Base-by-base conservation (phyloP, 2,113 vertebrate species). In the Oxyura jamaicensis region DNA sequence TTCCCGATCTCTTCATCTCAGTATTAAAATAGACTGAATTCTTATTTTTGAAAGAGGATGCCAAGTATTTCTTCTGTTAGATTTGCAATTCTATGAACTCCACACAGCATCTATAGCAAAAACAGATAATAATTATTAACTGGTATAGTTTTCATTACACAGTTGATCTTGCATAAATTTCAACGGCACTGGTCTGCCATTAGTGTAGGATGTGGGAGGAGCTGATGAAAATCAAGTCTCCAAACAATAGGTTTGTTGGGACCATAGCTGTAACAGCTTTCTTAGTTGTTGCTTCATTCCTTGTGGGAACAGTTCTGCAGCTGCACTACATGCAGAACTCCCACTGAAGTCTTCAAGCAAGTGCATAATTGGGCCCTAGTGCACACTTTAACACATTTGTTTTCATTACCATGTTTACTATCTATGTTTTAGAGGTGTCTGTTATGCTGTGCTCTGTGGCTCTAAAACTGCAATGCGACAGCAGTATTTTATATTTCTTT, bases 81-180 rank as follows among this genome's bases (percentile, higher is more conserved):
- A 84, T 90, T 87, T 91, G 77, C 93, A 93, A 53, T 94, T 76
- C 86, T 76, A 87, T 87, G 83, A 79, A 65, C 29, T 46, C 53
- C 69, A 63, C 62, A 21, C 21, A 53, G 81, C 0, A 0, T 21
- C 80, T 87, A 58, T 3, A 84, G 39, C 53, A 87, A 95, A 83
- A 90, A 93, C 88, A 96, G 53, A 84, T 31, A 78, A 44, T 76
- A 93, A 91, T 95, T 90, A 84, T 59, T 48, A 90, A 25, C 80
- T 46, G 44, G 55, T 36, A 23, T 66, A 39, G 89, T 94, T 94
- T 86, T 92, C 90, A 90, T 89, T 69, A 50, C 74, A 19, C 0
- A 6, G n/a, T 69, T 92, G 66, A 88, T 79, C 53, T 87, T 76
- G 77, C 66, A 82, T 26, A 59, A 44, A 85, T 86, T 75, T 56